Base-by-base conservation (phyloP, 1,140 invertebrate genomes). In the Phocides pigmalion region DNA sequence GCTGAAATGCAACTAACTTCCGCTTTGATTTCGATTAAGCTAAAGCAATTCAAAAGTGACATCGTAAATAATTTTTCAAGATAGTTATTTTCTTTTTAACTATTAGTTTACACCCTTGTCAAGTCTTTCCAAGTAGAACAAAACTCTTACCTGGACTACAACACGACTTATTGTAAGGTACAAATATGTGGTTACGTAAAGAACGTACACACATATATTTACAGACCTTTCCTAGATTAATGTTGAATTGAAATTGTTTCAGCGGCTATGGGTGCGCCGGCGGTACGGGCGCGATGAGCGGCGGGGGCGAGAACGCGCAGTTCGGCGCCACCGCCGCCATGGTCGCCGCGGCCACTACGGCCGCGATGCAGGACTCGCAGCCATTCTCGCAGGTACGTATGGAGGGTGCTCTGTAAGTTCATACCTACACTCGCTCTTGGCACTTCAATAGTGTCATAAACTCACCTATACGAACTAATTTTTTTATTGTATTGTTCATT, bases 291-390 rank as follows among this genome's bases (percentile, higher is more conserved):
- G 91, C 90, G 87, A 92, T 92, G 91, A 92, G 87, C 89, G 86
- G 89, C 86, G 90, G 88, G 64, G 89, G 88, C 84, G 91, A 89
- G 77, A 85, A 84, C 84, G 79, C 86, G 86, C 89, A 89, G 87
- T 89, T 88, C 81, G 88, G 86, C 88, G 88, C 87, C 87, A 87
- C 89, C 86, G 87, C 87, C 86, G 89, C 89, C 68, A 90, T 91
- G 83, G 89, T 90, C 77, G 87, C 87, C 83, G 89, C 88, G 81
- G 88, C 89, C 87, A 85, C 85, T 70, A 84, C 86, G 82, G 88
- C 83, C 79, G 87, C 88, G 81, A 92, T 92, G 89, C 91, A 92
- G 83, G 91, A 92, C 85, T 90, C 88, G 82, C 91, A 92, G 84
- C 78, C 91, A 59, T 92, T 92, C 81, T 89, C 88, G 74, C 91